These are phyloP conservation scores for Rhynchonycteris naso DNA, from an alignment of 2,797 vertebrate genomes.

Conservation along the genomic window DNA sequence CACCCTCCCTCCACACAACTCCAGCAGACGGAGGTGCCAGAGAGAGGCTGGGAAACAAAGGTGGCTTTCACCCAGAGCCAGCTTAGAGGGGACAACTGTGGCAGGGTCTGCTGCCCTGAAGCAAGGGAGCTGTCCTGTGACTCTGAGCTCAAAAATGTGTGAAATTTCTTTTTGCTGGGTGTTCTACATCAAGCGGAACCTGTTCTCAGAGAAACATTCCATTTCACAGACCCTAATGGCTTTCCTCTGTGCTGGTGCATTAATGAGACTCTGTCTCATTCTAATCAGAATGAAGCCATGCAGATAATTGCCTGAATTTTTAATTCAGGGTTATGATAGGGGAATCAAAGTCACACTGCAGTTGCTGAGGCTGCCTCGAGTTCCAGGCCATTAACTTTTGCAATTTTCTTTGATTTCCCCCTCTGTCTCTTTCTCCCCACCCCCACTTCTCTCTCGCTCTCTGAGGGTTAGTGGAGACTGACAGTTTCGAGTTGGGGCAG, in stretches of 20 bases:
- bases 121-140: slow-evolving; percentile 76
- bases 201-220: slow-evolving; percentile 92
- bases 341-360: slow-evolving; percentile 90
- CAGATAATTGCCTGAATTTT: slow-evolving; percentile 98
- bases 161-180: slow-evolving; percentile 86
- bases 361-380: slow-evolving; percentile 84
- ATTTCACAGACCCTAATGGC: slow-evolving; percentile 91
- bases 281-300: slow-evolving; percentile 96
- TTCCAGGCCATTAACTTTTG: slow-evolving; percentile 87
- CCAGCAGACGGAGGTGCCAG: slow-evolving; percentile 2
- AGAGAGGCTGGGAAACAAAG: slow-evolving; percentile 78
- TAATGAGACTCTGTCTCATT: slow-evolving; percentile 93
- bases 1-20: background rate
- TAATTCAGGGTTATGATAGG: slow-evolving; percentile 92
- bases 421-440: slow-evolving; percentile 24
- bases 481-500: slow-evolving; percentile 64
- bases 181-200: slow-evolving; percentile 89
- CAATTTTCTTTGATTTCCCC: slow-evolving; percentile 87
- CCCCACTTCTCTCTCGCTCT: slow-evolving; percentile 45
- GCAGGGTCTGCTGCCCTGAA: slow-evolving; percentile 72
- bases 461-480: slow-evolving; percentile 55
- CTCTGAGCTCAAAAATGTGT: slow-evolving; percentile 84
- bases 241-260: slow-evolving; percentile 93
- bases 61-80: slow-evolving; percentile 74
- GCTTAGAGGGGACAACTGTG: background rate